Evolutionary conservation across 1,140 invertebrate species (phyloP).

Genomic region (Trinorchestia longiramus): DNA sequence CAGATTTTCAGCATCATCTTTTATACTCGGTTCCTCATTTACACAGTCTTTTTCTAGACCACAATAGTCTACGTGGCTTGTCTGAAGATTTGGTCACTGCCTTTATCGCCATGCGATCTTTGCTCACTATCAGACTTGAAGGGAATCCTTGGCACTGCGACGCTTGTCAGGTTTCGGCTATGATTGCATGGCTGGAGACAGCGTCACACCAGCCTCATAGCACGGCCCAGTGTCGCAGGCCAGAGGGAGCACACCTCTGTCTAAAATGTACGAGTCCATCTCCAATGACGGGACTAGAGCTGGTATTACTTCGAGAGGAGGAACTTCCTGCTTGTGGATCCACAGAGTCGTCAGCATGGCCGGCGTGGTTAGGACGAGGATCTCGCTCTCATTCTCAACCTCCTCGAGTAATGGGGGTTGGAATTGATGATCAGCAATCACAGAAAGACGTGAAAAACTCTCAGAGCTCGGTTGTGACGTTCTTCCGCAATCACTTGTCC

Average conservation of each 20-base stretch:
- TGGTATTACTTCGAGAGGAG: conserved; percentile 58
- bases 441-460: neutral
- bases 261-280: conserved; percentile 61
- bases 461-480: conserved; percentile 45
- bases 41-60: conserved; percentile 76
- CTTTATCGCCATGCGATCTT: conserved; percentile 70
- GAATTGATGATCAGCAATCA: neutral
- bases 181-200: conserved; percentile 68
- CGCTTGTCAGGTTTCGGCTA: conserved; percentile 72
- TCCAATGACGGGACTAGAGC: conserved; percentile 45
- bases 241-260: conserved; percentile 57
- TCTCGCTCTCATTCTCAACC: conserved; percentile 55
- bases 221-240: conserved; percentile 56
- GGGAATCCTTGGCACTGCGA: conserved; percentile 79
- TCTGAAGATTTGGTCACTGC: conserved; percentile 73
- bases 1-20: conserved; percentile 73
- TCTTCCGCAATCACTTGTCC: conserved; percentile 63
- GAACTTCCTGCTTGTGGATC: conserved; percentile 57
- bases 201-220: conserved; percentile 61
- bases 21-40: conserved; percentile 74
- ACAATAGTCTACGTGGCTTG: conserved; percentile 76
- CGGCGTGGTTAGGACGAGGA: conserved; percentile 57
- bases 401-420: conserved; percentile 46
- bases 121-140: conserved; percentile 72
- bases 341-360: conserved; percentile 54